These are phyloP conservation scores for Girardinus metallicus DNA, from an alignment of 2,797 vertebrate species.

Conservation along the genomic window DNA sequence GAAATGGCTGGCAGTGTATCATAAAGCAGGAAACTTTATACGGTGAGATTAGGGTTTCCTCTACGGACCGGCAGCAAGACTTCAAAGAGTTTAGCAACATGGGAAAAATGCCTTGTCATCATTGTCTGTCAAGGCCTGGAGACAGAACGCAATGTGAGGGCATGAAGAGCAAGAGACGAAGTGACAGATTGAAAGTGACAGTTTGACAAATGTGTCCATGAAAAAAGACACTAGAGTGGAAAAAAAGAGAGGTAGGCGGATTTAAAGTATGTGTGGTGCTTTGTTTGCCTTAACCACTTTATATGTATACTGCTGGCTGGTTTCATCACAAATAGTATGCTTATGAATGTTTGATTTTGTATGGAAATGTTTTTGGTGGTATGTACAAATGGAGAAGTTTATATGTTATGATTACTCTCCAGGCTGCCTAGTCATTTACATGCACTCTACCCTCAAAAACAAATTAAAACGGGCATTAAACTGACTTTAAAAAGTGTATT, in stretches of 20 bases:
- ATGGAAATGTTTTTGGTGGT: background rate
- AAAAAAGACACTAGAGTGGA: constrained; percentile 69
- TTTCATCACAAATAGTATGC: background rate
- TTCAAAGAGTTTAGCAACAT: constrained; percentile 56
- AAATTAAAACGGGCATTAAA: background rate
- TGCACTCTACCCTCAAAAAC: background rate
- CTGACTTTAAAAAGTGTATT: background rate
- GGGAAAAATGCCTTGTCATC: constrained; percentile 64
- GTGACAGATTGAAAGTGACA: constrained; percentile 83
- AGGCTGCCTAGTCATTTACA: background rate
- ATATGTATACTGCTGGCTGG: constrained; percentile 16
- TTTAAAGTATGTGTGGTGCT: constrained; percentile 47
- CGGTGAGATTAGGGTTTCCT: constrained; percentile 25
- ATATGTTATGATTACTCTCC: background rate
- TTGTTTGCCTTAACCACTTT: constrained; percentile 48
- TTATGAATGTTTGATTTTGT: background rate
- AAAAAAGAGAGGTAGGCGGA: constrained; percentile 53
- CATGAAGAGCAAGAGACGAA: constrained; percentile 65
- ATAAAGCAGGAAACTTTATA: constrained; percentile 16
- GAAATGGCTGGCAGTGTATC: constrained; percentile 13
- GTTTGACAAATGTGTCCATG: constrained; percentile 83
- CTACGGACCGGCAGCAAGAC: constrained; percentile 29
- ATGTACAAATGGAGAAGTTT: background rate
- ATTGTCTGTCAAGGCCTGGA: constrained; percentile 68
- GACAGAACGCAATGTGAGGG: constrained; percentile 70